Evolutionary conservation across 2,888 invertebrate genomes (phyloP), one percentile per base, ranked within the genome.

Genomic region (Tiliacea citrago): DNA sequence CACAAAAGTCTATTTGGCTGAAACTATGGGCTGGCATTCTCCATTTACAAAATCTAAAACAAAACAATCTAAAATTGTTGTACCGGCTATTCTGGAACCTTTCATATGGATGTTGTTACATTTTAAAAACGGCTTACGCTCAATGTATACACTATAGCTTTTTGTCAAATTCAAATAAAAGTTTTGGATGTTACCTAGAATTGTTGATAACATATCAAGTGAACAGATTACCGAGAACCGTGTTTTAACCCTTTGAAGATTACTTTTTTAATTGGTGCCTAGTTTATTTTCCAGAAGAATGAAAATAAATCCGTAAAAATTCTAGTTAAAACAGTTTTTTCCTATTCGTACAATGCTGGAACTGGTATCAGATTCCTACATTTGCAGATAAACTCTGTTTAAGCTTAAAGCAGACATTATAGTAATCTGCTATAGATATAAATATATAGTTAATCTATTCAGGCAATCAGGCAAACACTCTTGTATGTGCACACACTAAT

Each of bases 11-110:
- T 81, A 82, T 82, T 81, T 84, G 60, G 72, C 21, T 67, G 51
- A 82, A 80, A 82, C 81, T 76, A 66, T 84, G 75, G 72, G 73
- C 70, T 73, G 18, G 60, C 57, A 29, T 60, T 74, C 68, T 73
- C 78, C 70, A 85, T 85, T 81, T 82, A 73, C 53, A 75, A 81
- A 85, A 82, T 71, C 68, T 73, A 85, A 82, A 75, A 78, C 66
- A 81, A 81, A 84, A 81, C 76, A 71, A 76, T 66, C 47, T 62
- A 83, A 83, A 73, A 77, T 35, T 70, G 68, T 72, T 76, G 73
- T 77, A 70, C 68, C 49, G 65, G 63, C 68, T 73, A 78, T 82
- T 75, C 62, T 53, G 47, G 35, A 73, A 73, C 82, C 68, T 82
- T 73, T 85, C 85, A 82, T 75, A 24, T 58, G 49, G 47, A 72